Percentiles rank a stretch among this genome's conserved stretches.
Evolutionary conservation across 2,113 vertebrate species (phyloP).

Genomic region (Leucoraja erinaceus): DNA sequence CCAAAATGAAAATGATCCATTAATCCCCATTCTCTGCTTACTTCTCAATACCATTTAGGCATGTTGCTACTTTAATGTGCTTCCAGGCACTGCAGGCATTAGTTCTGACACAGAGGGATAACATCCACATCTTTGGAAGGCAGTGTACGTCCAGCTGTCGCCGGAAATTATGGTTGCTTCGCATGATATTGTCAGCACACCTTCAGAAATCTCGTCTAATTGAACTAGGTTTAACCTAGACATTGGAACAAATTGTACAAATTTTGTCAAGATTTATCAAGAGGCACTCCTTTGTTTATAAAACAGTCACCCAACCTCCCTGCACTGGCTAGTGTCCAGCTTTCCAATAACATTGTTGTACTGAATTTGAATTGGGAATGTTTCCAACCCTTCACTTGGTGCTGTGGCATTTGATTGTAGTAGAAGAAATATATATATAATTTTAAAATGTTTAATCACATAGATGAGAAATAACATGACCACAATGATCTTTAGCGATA

Average conservation of each 20-base stretch:
- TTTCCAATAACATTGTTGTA: not conserved
- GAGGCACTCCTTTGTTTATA: too few species aligned
- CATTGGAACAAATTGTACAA: not conserved
- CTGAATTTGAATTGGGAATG: not conserved
- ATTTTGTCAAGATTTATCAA: not conserved
- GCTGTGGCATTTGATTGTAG: not conserved
- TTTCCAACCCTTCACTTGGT: not conserved
- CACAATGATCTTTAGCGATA: not conserved
- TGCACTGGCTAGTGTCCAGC: not conserved
- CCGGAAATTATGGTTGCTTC: too few species aligned
- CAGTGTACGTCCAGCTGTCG: not conserved
- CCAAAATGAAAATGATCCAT: too few species aligned
- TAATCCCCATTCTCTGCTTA: too few species aligned
- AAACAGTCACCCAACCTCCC: too few species aligned
- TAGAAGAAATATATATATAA: not conserved
- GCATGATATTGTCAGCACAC: not conserved
- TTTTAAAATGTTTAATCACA: not conserved
- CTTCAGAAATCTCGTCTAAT: not conserved
- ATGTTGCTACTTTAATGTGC: not conserved
- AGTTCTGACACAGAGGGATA: not conserved
- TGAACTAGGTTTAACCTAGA: not conserved
- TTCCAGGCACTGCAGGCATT: not conserved
- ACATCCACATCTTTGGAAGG: not conserved
- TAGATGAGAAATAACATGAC: not conserved
- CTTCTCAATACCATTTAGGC: not conserved